Percentiles rank a stretch among this genome's conserved stretches.
Evolutionary conservation across 1,140 invertebrate genomes (phyloP).

Genomic region (Ladona fulva): DNA sequence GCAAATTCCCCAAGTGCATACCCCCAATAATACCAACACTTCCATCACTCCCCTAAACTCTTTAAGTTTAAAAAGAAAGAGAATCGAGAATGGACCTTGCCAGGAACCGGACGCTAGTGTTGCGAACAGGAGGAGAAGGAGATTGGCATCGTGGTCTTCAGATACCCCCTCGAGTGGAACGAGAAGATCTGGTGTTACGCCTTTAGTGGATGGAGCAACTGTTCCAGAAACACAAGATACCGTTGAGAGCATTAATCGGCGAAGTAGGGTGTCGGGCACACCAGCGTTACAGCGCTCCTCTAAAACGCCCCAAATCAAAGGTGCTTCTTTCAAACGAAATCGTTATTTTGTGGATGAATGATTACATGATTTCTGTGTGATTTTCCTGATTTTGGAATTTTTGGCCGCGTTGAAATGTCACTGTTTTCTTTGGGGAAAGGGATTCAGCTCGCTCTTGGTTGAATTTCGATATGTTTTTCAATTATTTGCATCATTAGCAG

Average conservation of each 20-base stretch:
- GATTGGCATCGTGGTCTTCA: not conserved
- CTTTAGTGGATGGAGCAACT: not conserved
- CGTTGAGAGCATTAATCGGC: not conserved
- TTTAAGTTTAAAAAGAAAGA: not conserved
- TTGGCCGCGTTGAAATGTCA: too few species aligned
- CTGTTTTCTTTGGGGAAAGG: too few species aligned
- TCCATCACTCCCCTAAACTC: not conserved
- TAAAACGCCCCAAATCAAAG: not conserved
- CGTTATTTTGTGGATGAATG: too few species aligned
- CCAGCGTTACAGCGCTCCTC: not conserved
- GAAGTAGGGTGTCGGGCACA: not conserved
- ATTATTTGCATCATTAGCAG: not conserved
- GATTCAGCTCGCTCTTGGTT: not conserved
- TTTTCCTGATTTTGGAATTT: too few species aligned
- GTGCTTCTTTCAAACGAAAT: not conserved
- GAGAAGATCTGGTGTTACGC: not conserved
- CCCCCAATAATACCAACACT: not conserved
- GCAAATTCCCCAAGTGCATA: not conserved
- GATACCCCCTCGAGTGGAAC: not conserved
- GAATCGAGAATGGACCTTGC: not conserved
- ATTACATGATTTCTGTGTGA: too few species aligned
- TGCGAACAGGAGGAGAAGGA: not conserved
- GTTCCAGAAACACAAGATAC: not conserved
- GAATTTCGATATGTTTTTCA: not conserved
- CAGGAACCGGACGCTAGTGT: not conserved